Percentiles rank a stretch among this genome's conserved stretches.
Evolutionary conservation across 2,888 invertebrate genomes (phyloP).

Genomic region (Parnassius apollo): DNA sequence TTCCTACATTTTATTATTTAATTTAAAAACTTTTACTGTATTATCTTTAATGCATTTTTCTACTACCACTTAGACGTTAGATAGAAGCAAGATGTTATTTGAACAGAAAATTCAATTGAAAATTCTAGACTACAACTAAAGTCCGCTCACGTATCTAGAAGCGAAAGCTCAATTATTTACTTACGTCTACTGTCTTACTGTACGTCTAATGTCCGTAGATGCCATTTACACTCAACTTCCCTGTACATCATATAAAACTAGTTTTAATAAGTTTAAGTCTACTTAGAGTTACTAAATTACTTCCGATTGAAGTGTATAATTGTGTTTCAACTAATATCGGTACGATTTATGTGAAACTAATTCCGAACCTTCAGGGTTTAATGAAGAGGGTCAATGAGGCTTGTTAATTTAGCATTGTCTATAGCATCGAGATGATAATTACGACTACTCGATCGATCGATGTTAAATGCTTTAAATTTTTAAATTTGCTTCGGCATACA

Average conservation of each 20-base stretch:
- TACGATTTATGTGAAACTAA: slow-evolving; percentile 5
- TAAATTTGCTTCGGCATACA: background rate
- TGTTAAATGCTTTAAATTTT: background rate
- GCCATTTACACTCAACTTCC: background rate
- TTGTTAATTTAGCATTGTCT: slow-evolving; percentile 1
- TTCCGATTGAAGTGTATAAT: slow-evolving; percentile 1
- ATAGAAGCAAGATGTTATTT: too few species aligned
- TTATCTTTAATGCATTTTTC: too few species aligned
- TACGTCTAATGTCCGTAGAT: background rate
- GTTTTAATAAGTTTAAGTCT: background rate
- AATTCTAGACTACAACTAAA: too few species aligned
- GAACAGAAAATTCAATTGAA: too few species aligned
- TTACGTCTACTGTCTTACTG: too few species aligned
- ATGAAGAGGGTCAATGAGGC: slow-evolving; percentile 10
- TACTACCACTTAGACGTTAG: too few species aligned
- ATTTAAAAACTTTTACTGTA: too few species aligned
- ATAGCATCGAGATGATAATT: too few species aligned
- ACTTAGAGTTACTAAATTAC: background rate
- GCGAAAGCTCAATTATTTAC: too few species aligned
- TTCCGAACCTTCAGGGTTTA: slow-evolving; percentile 1
- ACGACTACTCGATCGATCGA: background rate
- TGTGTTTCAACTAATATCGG: slow-evolving; percentile 1
- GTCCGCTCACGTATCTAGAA: too few species aligned
- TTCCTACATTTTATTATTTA: too few species aligned
- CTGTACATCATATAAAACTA: background rate